Conservation (phyloP, 2,888 invertebrate species). For the Noctua janthina region DNA sequence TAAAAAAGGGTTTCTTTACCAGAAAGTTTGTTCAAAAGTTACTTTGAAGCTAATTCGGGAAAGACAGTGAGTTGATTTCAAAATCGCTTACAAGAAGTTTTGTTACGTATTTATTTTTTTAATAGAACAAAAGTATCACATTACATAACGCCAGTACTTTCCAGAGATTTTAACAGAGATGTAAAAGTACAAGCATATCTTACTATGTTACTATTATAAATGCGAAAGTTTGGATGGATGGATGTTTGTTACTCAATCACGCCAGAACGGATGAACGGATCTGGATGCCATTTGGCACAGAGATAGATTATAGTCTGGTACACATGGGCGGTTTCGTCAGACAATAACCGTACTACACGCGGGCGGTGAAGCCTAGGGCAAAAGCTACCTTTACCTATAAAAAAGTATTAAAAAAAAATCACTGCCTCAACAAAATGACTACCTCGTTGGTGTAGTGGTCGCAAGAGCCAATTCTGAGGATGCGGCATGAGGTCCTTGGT, state of each 20-base stretch:
- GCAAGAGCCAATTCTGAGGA: too few relatives aligned
- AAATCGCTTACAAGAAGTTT: background rate
- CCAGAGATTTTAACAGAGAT: background rate
- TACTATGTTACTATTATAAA: background rate
- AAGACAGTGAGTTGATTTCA: background rate
- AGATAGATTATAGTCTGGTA: too few relatives aligned
- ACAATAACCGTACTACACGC: too few relatives aligned
- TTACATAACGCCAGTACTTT: background rate
- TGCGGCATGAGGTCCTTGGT: too few relatives aligned
- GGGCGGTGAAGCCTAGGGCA: too few relatives aligned
- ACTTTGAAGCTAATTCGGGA: constrained; percentile 1
- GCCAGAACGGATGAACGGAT: too few relatives aligned
- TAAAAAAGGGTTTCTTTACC: background rate
- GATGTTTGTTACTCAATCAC: too few relatives aligned
- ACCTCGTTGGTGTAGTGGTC: background rate
- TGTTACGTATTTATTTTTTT: background rate
- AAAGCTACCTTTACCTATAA: too few relatives aligned
- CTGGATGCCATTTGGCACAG: too few relatives aligned
- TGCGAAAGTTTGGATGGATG: too few relatives aligned
- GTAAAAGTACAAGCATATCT: background rate
- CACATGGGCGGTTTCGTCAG: too few relatives aligned
- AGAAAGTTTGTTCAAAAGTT: background rate
- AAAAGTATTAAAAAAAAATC: too few relatives aligned
- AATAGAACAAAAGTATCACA: background rate
- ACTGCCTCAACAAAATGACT: background rate